Base-by-base conservation (phyloP, 2,113 vertebrate genomes). In the Reinhardtius hippoglossoides region DNA sequence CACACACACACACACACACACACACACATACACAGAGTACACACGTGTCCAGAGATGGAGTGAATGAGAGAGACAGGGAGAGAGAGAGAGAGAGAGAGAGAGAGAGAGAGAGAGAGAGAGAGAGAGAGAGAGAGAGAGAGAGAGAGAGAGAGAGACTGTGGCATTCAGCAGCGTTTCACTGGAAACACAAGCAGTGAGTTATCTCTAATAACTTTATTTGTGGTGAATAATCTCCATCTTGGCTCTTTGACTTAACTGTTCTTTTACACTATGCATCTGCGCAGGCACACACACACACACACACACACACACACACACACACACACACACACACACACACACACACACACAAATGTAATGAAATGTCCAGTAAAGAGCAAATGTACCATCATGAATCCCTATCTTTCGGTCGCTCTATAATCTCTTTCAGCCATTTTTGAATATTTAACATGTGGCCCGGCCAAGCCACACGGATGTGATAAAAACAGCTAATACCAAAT, bases 201-300 rank as follows among this genome's bases (percentile, higher is more conserved):
- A 76, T 87, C 86, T 79, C 76, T 80, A 84, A 85, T 88, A 88
- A 84, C 83, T 84, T 90, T 79, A 89, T 83, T 88, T 63, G 85
- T 83, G 68, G 76, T 76, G 81, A 76, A 84, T 76, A 78, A 84
- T 77, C 80, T 85, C 58, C 55, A 78, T 42, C 40, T 42, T 42
- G 46, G 12, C 20, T 52, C 40, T 74, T 15, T 57, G 70, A 78
- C 40, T 74, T 68, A 16, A 65, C 46, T 79, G 58, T 58, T 15
- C 68, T 75, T 77, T 65, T 26, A 67, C 71, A 72, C 67, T 48
- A 68, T 62, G 15, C 31, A 20, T 61, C 24, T 56, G 37, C 26
- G 1, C 37, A 24, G n/a, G 2, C n/a, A 56, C 54, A 24, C 21
- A 5, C 9, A 24, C 21, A n/a, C 50, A 52, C 50, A n/a, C 50